These are phyloP conservation scores for Hydropsyche betteni DNA, from an alignment of 2,888 invertebrate species.

Conservation along the genomic window DNA sequence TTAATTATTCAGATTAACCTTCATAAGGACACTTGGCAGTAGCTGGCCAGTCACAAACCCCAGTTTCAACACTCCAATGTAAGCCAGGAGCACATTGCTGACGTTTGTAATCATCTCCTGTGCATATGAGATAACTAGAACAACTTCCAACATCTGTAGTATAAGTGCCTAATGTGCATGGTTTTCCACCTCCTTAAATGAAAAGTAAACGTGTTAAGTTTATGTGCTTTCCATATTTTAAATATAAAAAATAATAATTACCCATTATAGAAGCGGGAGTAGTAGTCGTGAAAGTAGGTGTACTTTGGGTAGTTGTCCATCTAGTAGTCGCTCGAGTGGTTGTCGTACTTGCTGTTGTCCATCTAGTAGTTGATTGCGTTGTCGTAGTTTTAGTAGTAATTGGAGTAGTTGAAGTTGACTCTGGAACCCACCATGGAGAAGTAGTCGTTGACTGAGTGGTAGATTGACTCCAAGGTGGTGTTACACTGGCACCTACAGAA, in stretches of 20 bases:
- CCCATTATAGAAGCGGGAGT: conserved; percentile 32
- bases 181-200: conserved; percentile 54
- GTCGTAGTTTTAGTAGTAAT: conserved; percentile 61
- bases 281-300: conserved; percentile 49
- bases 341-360: conserved; percentile 52
- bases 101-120: conserved; percentile 74
- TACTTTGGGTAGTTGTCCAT: conserved; percentile 54
- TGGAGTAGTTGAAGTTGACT: conserved; percentile 52
- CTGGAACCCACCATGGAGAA: conserved; percentile 54
- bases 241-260: too few relatives aligned
- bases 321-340: conserved; percentile 54
- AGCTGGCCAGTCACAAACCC: conserved; percentile 84
- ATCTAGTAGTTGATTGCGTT: conserved; percentile 57
- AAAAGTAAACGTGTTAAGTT: background rate
- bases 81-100: conserved; percentile 82
- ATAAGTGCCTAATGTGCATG: conserved; percentile 64
- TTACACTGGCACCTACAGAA: conserved; percentile 54
- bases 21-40: conserved; percentile 70
- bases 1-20: conserved; percentile 27
- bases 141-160: conserved; percentile 75
- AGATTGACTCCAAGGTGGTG: conserved; percentile 56
- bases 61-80: conserved; percentile 76
- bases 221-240: too few relatives aligned
- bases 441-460: conserved; percentile 56
- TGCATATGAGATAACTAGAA: conserved; percentile 79